Evolutionary conservation across 1,140 invertebrate species (phyloP).

Genomic region (Antheraea mylitta): DNA sequence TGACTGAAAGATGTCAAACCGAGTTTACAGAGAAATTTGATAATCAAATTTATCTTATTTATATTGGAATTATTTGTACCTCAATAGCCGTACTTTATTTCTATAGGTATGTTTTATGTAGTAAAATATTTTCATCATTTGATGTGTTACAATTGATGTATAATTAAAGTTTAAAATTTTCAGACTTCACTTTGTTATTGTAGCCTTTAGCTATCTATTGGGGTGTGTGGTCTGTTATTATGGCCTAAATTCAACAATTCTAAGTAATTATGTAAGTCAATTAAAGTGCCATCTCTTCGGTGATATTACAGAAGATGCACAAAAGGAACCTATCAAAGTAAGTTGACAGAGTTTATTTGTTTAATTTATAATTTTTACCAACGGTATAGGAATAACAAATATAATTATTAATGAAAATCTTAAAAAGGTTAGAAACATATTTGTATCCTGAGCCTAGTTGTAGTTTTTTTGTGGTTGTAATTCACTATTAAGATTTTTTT

Average conservation of each 20-base stretch:
- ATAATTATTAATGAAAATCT: too few species aligned
- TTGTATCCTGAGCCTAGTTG: too few species aligned
- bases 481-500: too few species aligned
- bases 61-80: constrained; percentile 51
- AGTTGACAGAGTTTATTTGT: constrained; percentile 28
- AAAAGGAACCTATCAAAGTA: constrained; percentile 42
- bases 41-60: constrained; percentile 73
- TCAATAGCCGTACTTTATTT: constrained; percentile 60
- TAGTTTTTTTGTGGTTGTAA: too few species aligned
- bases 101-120: constrained; percentile 45
- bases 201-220: constrained; percentile 66
- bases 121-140: background rate
- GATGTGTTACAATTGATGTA: constrained; percentile 12
- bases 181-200: constrained; percentile 71
- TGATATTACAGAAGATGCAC: constrained; percentile 32
- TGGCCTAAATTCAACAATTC: constrained; percentile 51
- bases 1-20: constrained; percentile 76
- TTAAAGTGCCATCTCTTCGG: constrained; percentile 55
- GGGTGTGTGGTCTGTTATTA: constrained; percentile 75
- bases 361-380: background rate
- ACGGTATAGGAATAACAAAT: too few species aligned
- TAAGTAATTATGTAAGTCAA: constrained; percentile 54
- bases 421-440: too few species aligned
- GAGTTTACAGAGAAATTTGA: constrained; percentile 66
- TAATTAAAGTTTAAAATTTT: constrained; percentile 42